Conservation (phyloP, 2,113 vertebrate species). For the Ptilorrhoa leucosticta region DNA sequence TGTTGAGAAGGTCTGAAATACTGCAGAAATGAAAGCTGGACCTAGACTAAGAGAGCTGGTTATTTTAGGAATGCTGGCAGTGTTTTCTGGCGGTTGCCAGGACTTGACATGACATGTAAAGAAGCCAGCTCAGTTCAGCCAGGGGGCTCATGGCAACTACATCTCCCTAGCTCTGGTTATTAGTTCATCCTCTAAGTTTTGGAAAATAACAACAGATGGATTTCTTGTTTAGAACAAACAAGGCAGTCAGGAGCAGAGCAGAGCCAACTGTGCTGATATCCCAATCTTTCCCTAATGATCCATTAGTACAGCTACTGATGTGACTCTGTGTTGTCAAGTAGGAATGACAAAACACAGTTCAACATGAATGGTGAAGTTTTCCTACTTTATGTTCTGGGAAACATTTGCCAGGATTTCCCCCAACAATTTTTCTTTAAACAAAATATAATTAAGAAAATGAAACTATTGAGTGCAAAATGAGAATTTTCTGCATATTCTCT, state of each 20-base stretch:
- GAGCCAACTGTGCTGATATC: not conserved
- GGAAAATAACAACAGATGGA: constrained; percentile 41
- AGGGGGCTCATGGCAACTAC: not conserved
- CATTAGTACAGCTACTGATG: constrained; percentile 11
- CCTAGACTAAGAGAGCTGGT: not conserved
- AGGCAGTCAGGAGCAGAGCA: not conserved
- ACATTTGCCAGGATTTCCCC: not conserved
- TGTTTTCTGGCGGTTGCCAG: not conserved
- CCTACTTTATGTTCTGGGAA: not conserved
- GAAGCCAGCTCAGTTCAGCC: not conserved
- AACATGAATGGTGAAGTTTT: not conserved
- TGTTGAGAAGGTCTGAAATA: not conserved
- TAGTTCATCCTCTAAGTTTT: constrained; percentile 8
- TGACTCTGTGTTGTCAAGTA: not conserved
- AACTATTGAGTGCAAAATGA: not conserved
- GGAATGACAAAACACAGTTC: not conserved
- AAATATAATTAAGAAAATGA: not conserved
- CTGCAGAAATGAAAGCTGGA: not conserved
- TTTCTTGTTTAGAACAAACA: constrained; percentile 28
- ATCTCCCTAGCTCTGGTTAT: not conserved
- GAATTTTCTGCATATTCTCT: not conserved
- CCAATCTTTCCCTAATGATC: not conserved
- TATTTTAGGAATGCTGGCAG: not conserved
- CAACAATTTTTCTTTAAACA: not conserved
- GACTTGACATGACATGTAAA: not conserved